A percentile compares a stretch with the other conserved stretches of the same genome.
Evolutionary conservation across 2,888 invertebrate genomes (phyloP).

Genomic region (Steinernema scapterisci): DNA sequence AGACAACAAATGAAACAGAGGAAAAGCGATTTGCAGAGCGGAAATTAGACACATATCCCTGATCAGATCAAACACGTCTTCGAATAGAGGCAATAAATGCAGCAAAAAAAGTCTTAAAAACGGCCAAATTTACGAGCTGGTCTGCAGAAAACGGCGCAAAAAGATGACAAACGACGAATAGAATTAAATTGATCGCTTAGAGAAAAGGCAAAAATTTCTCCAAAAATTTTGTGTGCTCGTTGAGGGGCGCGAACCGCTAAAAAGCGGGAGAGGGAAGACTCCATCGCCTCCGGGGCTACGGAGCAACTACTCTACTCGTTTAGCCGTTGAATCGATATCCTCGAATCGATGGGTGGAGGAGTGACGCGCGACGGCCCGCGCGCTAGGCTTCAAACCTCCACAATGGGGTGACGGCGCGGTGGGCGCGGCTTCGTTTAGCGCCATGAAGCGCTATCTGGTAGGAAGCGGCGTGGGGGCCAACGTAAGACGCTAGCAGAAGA

Average conservation of each 20-base stretch:
- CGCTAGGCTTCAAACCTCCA: constrained; percentile 27
- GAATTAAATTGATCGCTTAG: too few relatives aligned
- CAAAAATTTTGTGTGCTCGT: too few relatives aligned
- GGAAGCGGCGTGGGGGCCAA: constrained; percentile 7
- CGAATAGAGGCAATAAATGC: too few relatives aligned
- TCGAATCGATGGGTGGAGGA: constrained; percentile 27
- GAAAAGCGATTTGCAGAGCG: not conserved
- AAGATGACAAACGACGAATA: not conserved
- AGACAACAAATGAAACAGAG: constrained; percentile 14
- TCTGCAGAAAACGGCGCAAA: too few relatives aligned
- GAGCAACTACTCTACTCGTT: constrained; percentile 31
- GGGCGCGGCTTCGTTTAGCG: constrained; percentile 30
- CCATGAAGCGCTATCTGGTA: constrained; percentile 7
- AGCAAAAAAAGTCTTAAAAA: too few relatives aligned
- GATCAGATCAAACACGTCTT: too few relatives aligned
- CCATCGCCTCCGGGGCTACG: not conserved
- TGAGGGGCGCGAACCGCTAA: not conserved
- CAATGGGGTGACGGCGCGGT: constrained; percentile 21
- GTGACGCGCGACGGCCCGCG: constrained; percentile 15
- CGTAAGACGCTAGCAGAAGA: not conserved
- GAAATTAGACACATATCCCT: not conserved
- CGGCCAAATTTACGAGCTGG: too few relatives aligned
- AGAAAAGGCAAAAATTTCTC: too few relatives aligned
- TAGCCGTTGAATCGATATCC: constrained; percentile 32
- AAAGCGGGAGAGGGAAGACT: not conserved